Conservation (phyloP, 2,797 vertebrate genomes). For the Periparus ater region DNA sequence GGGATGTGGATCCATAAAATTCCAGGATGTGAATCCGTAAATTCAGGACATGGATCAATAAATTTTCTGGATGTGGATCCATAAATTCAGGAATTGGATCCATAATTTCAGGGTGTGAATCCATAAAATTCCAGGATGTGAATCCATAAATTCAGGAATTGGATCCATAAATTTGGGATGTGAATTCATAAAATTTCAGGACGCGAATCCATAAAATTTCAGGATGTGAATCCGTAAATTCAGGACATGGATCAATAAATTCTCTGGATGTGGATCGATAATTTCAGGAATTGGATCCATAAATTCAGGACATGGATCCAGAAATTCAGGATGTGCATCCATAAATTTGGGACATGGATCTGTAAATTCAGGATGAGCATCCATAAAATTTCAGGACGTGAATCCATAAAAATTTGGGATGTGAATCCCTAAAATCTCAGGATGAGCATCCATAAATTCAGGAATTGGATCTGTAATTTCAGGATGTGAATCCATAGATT, state of each 20-base stretch:
- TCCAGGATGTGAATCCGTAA: no score
- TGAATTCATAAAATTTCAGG: no score
- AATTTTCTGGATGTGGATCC: neutral
- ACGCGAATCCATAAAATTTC: no score
- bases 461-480: neutral
- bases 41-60: neutral
- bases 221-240: no score
- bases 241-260: no score
- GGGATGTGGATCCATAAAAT: no score
- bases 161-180: no score
- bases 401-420: neutral
- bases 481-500: no score
- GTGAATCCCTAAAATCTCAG: neutral
- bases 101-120: neutral
- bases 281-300: no score
- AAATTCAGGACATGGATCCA: no score
- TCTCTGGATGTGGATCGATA: no score
- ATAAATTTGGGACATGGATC: neutral
- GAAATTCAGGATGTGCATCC: neutral
- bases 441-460: neutral
- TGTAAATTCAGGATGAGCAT: neutral
- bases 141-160: no score
- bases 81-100: neutral
- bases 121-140: neutral
- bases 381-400: neutral